Conservation (phyloP, 1,140 invertebrate genomes). For the Achatina immaculata region DNA sequence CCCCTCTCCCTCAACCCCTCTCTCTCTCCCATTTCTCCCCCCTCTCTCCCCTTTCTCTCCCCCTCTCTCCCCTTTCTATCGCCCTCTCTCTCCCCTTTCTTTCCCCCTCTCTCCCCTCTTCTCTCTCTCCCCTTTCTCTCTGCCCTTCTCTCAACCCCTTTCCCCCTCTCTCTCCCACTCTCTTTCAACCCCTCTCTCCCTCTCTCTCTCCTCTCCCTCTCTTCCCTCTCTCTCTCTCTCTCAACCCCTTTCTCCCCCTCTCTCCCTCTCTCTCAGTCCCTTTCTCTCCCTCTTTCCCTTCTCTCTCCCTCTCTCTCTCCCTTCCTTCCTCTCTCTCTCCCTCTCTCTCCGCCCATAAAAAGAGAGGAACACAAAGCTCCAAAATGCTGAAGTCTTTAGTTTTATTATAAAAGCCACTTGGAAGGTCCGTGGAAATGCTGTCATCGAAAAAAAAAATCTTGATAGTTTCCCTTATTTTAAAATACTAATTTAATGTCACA, state of each 20-base stretch:
- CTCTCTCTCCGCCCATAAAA: conserved; percentile 26
- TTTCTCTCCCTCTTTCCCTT: too few relatives aligned
- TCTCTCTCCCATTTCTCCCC: conserved; percentile 13
- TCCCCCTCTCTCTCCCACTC: conserved; percentile 3
- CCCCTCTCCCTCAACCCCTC: neutral
- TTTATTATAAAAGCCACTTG: too few relatives aligned
- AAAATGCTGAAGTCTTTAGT: too few relatives aligned
- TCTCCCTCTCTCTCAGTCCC: too few relatives aligned
- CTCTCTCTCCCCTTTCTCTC: conserved; percentile 6
- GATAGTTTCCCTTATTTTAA: too few relatives aligned
- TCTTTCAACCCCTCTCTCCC: conserved; percentile 23
- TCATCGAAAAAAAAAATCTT: too few relatives aligned
- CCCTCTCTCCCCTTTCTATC: neutral
- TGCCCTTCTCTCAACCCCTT: too few relatives aligned
- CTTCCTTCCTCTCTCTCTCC: conserved; percentile 26
- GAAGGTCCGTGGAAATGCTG: too few relatives aligned
- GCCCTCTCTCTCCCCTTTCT: conserved; percentile 20
- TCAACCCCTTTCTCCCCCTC: neutral
- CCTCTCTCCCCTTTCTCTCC: conserved; percentile 29
- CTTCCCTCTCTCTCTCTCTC: neutral
- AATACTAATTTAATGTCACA: too few relatives aligned
- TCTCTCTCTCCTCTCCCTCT: conserved; percentile 23
- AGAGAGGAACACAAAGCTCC: too few relatives aligned
- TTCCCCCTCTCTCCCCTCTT: conserved; percentile 19
- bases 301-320: conserved; percentile 12